phyloP scores from a whole-genome alignment of 2,797 vertebrate genomes.

The Hydrolagus colliei region DNA sequence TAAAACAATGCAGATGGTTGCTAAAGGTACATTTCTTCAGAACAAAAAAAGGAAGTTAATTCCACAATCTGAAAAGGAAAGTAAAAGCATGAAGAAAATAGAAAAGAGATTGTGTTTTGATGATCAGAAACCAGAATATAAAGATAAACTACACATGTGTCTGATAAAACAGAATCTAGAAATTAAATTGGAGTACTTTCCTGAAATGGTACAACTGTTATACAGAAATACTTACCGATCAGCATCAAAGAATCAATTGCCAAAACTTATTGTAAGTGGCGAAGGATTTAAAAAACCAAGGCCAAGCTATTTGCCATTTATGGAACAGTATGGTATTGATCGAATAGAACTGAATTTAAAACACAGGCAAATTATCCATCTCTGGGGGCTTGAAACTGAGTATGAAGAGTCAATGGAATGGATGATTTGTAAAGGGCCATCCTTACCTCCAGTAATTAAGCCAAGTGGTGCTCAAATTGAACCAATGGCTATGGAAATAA shows the following conservation, averaged over 20 bases:
- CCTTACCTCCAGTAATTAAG: neutral
- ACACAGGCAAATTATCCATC: neutral
- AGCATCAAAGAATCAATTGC: neutral
- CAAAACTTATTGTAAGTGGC: neutral
- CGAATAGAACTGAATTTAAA: slow-evolving; percentile 7
- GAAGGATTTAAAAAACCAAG: neutral
- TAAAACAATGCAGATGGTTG: neutral
- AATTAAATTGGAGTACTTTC: neutral
- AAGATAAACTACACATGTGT: neutral
- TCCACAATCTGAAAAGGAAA: neutral
- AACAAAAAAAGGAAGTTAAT: neutral
- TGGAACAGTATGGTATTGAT: neutral
- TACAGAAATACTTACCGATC: neutral
- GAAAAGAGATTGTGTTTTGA: neutral
- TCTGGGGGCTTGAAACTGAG: neutral
- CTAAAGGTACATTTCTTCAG: neutral
- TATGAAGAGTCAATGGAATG: neutral
- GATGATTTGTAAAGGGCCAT: neutral
- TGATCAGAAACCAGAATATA: neutral
- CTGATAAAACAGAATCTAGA: neutral
- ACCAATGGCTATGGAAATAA: neutral
- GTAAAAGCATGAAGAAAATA: neutral
- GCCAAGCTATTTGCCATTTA: neutral
- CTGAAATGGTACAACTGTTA: neutral
- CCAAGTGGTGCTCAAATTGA: neutral